A percentile compares a stretch with the other conserved stretches of the same genome.
Conservation (phyloP, 2,797 vertebrate species). For the Acropternis orthonyx region DNA sequence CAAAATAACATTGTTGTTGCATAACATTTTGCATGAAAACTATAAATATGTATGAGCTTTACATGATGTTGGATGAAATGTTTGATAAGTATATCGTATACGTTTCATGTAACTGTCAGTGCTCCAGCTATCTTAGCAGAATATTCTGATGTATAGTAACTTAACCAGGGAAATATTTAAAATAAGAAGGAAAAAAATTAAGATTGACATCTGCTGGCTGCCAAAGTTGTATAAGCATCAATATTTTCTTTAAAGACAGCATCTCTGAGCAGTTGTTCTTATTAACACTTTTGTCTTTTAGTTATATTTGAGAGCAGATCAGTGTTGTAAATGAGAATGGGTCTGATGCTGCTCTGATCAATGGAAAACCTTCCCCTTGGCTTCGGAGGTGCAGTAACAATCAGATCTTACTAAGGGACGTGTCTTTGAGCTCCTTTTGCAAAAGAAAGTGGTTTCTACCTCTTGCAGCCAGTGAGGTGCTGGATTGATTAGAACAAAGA, state of each 20-base stretch:
- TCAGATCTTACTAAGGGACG: neutral
- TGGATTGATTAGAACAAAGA: neutral
- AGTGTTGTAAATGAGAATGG: slow-evolving; percentile 57
- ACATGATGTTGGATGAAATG: slow-evolving; percentile 79
- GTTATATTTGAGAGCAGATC: slow-evolving; percentile 68
- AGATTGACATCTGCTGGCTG: slow-evolving; percentile 71
- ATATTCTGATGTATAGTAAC: slow-evolving; percentile 74
- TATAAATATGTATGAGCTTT: slow-evolving; percentile 83
- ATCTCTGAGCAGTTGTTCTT: slow-evolving; percentile 72
- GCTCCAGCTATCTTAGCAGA: slow-evolving; percentile 80
- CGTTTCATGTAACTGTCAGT: slow-evolving; percentile 77
- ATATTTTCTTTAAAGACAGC: slow-evolving; percentile 83
- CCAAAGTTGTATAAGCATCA: slow-evolving; percentile 75
- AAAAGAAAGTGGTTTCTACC: neutral
- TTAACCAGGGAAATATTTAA: slow-evolving; percentile 73
- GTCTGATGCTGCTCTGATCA: slow-evolving; percentile 56
- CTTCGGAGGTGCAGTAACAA: neutral
- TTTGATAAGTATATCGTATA: slow-evolving; percentile 76
- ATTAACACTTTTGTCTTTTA: slow-evolving; percentile 72
- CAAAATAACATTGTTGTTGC: slow-evolving; percentile 85
- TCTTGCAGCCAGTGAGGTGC: neutral
- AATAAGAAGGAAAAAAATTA: slow-evolving; percentile 69
- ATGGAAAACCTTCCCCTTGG: slow-evolving; percentile 21
- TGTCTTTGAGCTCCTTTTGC: neutral
- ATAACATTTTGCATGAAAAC: slow-evolving; percentile 90